These are phyloP conservation scores for Mustela lutreola DNA, from an alignment of 2,113 vertebrate genomes.

Conservation along the genomic window DNA sequence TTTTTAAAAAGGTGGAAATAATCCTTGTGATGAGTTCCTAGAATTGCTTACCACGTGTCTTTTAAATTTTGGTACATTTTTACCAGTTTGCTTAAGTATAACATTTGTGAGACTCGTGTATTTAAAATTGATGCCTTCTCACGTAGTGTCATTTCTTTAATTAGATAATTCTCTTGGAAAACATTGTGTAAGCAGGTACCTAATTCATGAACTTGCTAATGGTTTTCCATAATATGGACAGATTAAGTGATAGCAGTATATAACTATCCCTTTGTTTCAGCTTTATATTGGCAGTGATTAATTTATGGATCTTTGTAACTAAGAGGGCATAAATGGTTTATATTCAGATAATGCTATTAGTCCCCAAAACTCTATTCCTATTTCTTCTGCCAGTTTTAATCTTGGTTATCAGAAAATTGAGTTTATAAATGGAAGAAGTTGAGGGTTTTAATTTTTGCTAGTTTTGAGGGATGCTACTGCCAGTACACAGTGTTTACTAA, in stretches of 20 bases:
- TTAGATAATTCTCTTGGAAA: constrained; percentile 55
- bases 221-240: constrained; percentile 46
- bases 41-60: neutral
- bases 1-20: constrained; percentile 33
- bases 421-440: constrained; percentile 3
- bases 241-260: constrained; percentile 63
- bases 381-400: constrained; percentile 47
- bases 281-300: constrained; percentile 60
- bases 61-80: constrained; percentile 45
- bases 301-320: constrained; percentile 55
- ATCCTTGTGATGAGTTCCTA: constrained; percentile 1
- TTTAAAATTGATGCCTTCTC: constrained; percentile 36
- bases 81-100: constrained; percentile 30
- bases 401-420: constrained; percentile 40
- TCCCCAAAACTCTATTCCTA: constrained; percentile 1
- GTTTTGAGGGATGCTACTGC: neutral
- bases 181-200: neutral
- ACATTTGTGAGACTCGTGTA: constrained; percentile 28
- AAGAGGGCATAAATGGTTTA: constrained; percentile 43
- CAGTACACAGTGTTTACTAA: neutral
- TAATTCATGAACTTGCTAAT: constrained; percentile 61
- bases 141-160: constrained; percentile 5
- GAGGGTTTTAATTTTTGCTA: constrained; percentile 37
- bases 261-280: constrained; percentile 64
- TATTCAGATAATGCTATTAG: constrained; percentile 12